phyloP scores from a whole-genome alignment of 1,140 invertebrate species.

The Lordiphosa collinella region DNA sequence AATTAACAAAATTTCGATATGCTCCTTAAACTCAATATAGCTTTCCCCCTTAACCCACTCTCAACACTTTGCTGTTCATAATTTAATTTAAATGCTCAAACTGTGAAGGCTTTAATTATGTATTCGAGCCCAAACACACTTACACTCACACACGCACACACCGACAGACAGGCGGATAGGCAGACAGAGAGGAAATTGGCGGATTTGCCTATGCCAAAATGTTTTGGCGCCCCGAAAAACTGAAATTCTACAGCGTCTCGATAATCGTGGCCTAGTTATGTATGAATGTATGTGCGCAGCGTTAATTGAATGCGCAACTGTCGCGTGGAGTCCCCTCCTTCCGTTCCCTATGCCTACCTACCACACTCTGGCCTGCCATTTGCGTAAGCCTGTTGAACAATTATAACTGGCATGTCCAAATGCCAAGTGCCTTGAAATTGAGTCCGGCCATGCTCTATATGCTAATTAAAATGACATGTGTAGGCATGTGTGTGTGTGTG shows the following conservation, averaged over 20 bases:
- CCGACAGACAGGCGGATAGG: constrained; percentile 8
- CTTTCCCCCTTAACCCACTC: neutral
- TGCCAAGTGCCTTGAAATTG: constrained; percentile 73
- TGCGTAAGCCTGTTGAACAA: constrained; percentile 71
- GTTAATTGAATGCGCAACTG: constrained; percentile 75
- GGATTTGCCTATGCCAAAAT: constrained; percentile 50
- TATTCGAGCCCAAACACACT: constrained; percentile 44
- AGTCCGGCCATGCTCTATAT: constrained; percentile 73
- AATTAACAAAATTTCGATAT: constrained; percentile 65
- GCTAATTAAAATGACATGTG: constrained; percentile 67
- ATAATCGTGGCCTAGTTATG: constrained; percentile 61
- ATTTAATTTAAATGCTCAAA: constrained; percentile 75
- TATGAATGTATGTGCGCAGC: constrained; percentile 29
- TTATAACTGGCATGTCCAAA: constrained; percentile 72
- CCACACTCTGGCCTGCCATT: constrained; percentile 23
- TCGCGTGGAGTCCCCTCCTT: constrained; percentile 23
- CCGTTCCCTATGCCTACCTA: neutral
- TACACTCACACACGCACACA: neutral
- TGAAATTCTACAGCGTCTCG: constrained; percentile 44
- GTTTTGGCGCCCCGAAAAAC: constrained; percentile 50
- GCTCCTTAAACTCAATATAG: constrained; percentile 20
- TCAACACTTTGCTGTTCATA: constrained; percentile 35
- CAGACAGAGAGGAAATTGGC: neutral
- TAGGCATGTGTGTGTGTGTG: constrained; percentile 5
- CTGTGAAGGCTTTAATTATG: constrained; percentile 74